A percentile compares a stretch with the other conserved stretches of the same genome.
phyloP scores from a whole-genome alignment of 2,888 invertebrate genomes.

The Chloroclysta siterata region DNA sequence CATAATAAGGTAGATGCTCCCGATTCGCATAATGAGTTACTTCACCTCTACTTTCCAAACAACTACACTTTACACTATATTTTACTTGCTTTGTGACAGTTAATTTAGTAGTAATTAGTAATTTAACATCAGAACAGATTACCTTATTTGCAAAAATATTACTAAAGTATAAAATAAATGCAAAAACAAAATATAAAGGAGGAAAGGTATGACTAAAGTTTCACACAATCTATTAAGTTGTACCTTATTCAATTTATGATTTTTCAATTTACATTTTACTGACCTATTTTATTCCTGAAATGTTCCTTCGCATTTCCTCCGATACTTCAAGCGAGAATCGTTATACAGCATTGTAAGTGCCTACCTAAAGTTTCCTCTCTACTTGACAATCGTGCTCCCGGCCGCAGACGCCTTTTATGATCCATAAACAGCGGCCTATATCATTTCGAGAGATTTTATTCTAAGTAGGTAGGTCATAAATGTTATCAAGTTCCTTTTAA shows the following conservation, averaged over 20 bases:
- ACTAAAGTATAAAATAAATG: no score
- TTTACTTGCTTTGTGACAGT: no score
- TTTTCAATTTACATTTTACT: conserved; percentile 14
- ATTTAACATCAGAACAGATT: no score
- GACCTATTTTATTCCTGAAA: conserved; percentile 24
- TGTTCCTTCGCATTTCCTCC: conserved; percentile 41
- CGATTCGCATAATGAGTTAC: no score
- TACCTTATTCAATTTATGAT: neutral
- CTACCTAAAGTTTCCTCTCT: conserved; percentile 50
- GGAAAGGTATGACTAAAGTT: neutral
- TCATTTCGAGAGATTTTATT: conserved; percentile 57
- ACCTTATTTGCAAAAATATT: no score
- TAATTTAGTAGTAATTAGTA: no score
- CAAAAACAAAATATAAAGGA: no score
- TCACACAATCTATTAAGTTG: neutral
- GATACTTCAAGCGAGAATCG: conserved; percentile 53
- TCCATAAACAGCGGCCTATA: conserved; percentile 59
- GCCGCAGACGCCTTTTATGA: conserved; percentile 54
- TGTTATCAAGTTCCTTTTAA: conserved; percentile 52
- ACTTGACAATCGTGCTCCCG: conserved; percentile 49
- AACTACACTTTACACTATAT: no score
- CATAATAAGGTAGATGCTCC: no score
- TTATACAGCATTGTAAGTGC: conserved; percentile 50
- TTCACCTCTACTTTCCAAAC: no score
- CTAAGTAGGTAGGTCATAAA: conserved; percentile 53